Conservation (phyloP, 2,888 invertebrate species). For the Phortica okadai region DNA sequence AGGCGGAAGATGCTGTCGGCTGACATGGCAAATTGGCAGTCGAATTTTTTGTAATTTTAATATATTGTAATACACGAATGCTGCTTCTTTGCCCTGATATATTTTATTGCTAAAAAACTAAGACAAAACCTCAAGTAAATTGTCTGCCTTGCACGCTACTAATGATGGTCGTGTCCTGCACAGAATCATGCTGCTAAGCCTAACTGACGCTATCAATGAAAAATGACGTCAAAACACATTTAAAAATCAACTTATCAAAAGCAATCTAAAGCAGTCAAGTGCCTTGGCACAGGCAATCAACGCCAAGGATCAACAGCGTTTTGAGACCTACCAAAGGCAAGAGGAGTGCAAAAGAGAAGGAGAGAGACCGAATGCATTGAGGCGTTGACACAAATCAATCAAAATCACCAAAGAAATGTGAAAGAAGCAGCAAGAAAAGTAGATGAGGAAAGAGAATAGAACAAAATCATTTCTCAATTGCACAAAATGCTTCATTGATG, state of each 20-base stretch:
- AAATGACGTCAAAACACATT: slow-evolving; percentile 25
- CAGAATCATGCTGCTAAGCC: not conserved
- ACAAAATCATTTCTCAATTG: not conserved
- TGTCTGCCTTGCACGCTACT: not conserved
- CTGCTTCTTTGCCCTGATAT: no score
- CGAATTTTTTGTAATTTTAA: no score
- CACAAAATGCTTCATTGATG: not conserved
- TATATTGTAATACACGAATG: no score
- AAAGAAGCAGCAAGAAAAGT: not conserved
- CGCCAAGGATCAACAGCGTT: not conserved
- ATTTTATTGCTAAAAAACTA: no score
- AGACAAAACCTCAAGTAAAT: not conserved
- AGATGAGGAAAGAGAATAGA: not conserved
- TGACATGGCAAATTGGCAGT: no score
- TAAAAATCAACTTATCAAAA: slow-evolving; percentile 15
- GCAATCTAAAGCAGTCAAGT: not conserved
- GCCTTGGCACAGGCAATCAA: not conserved
- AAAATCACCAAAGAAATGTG: slow-evolving; percentile 31
- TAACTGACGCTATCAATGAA: slow-evolving; percentile 24
- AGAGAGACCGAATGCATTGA: slow-evolving; percentile 25
- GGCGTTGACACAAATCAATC: slow-evolving; percentile 68
- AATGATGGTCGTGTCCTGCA: not conserved
- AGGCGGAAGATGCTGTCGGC: not conserved
- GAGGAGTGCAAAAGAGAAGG: not conserved
- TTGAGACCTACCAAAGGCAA: slow-evolving; percentile 4